Evolutionary conservation across 2,113 vertebrate genomes (phyloP).

Genomic region (Vidua chalybeata): DNA sequence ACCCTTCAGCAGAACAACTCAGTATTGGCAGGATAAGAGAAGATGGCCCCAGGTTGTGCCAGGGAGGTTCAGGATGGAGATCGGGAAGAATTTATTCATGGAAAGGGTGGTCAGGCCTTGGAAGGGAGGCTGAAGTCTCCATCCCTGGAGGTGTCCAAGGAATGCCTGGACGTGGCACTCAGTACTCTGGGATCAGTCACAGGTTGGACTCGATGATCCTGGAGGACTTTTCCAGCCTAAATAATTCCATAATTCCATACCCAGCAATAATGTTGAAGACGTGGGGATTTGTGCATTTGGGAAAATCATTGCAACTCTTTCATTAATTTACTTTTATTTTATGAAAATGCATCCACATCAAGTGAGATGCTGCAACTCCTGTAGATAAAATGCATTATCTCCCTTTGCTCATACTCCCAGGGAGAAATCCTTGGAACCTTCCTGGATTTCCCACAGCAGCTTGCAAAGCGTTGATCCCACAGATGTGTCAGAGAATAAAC

Average conservation of each 20-base stretch:
- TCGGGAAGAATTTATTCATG: not conserved
- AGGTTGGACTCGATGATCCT: too few relatives aligned
- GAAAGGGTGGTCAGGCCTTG: not conserved
- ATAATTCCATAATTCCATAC: not conserved
- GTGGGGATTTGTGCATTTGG: not conserved
- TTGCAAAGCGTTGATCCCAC: not conserved
- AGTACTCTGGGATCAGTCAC: not conserved
- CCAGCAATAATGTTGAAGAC: not conserved
- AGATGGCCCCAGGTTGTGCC: not conserved
- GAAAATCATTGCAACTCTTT: not conserved
- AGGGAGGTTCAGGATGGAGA: not conserved
- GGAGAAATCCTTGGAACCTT: not conserved
- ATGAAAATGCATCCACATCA: not conserved
- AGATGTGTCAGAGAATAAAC: not conserved
- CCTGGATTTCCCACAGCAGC: not conserved
- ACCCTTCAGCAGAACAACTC: not conserved
- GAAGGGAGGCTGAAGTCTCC: not conserved
- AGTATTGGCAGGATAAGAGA: fast-evolving
- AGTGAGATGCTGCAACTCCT: not conserved
- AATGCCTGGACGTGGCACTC: not conserved
- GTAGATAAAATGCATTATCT: not conserved
- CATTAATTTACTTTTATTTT: not conserved
- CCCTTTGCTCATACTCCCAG: not conserved
- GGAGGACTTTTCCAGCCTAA: not conserved
- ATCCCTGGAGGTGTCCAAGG: not conserved